Conservation (phyloP, 2,888 invertebrate genomes). For the Erebia palarica region DNA sequence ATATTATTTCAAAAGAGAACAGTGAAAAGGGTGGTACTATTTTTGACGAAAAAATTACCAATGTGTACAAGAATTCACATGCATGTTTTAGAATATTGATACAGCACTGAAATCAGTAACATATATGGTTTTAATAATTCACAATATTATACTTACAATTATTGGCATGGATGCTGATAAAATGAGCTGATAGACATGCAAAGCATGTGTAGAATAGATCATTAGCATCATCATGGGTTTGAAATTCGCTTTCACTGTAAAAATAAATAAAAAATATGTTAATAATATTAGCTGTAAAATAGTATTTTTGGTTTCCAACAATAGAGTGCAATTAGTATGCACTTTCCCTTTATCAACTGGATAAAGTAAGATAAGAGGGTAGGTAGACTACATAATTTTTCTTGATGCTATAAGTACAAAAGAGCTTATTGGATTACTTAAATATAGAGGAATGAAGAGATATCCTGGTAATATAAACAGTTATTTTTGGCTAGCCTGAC, state of each 20-base stretch:
- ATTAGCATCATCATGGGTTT: conserved; percentile 91
- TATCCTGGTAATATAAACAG: background rate
- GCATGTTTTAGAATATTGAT: too few relatives aligned
- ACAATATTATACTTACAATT: conserved; percentile 84
- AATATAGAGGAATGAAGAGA: background rate
- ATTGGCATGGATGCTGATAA: conserved; percentile 88
- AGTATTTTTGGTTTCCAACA: background rate
- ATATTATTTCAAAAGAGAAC: too few relatives aligned
- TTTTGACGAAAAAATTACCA: too few relatives aligned
- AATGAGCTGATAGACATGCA: conserved; percentile 93
- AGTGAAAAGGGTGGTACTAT: too few relatives aligned
- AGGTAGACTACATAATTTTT: background rate
- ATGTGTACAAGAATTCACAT: too few relatives aligned
- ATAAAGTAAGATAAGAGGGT: background rate
- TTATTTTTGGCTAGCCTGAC: background rate
- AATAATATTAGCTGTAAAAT: background rate
- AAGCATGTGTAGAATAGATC: conserved; percentile 94
- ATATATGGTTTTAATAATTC: background rate
- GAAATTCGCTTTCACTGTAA: conserved; percentile 91
- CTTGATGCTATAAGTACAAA: background rate
- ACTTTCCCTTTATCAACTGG: too few relatives aligned
- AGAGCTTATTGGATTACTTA: background rate
- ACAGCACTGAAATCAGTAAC: background rate
- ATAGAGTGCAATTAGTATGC: background rate
- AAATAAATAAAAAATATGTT: background rate